Evolutionary conservation across 2,888 invertebrate genomes (phyloP).

Genomic region (Lomographa bimaculata): DNA sequence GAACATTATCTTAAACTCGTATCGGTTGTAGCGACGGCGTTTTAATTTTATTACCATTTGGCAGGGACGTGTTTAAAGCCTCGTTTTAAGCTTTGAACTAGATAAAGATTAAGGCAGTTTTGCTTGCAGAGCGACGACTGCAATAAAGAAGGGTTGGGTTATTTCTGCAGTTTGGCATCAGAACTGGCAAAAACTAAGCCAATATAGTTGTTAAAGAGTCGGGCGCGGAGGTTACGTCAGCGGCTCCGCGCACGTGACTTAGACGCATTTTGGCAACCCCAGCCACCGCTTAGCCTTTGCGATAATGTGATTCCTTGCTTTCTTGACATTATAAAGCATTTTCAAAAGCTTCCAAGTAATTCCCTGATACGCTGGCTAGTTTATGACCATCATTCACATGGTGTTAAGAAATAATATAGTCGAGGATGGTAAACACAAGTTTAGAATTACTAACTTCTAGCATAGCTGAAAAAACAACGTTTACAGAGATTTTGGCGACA

Average conservation of each 20-base stretch:
- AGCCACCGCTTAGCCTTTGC: constrained; percentile 41
- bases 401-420: too few relatives aligned
- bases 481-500: too few relatives aligned
- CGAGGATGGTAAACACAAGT: too few relatives aligned
- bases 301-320: constrained; percentile 18
- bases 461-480: too few relatives aligned
- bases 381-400: too few relatives aligned
- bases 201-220: constrained; percentile 74
- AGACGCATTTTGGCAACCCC: constrained; percentile 59
- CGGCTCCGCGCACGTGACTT: constrained; percentile 65
- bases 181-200: constrained; percentile 70
- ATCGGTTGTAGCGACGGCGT: constrained; percentile 10
- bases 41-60: constrained; percentile 15
- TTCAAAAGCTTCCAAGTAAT: constrained; percentile 3
- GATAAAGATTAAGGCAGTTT: constrained; percentile 25
- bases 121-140: constrained; percentile 21
- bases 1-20: too few relatives aligned
- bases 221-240: constrained; percentile 61
- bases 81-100: constrained; percentile 29
- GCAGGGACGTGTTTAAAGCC: constrained; percentile 23
- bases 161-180: constrained; percentile 61
- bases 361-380: too few relatives aligned
- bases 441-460: too few relatives aligned
- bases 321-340: constrained; percentile 6
- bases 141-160: constrained; percentile 59